Evolutionary conservation across 2,113 vertebrate genomes (phyloP).

Genomic region (Protomyctophum bolini): DNA sequence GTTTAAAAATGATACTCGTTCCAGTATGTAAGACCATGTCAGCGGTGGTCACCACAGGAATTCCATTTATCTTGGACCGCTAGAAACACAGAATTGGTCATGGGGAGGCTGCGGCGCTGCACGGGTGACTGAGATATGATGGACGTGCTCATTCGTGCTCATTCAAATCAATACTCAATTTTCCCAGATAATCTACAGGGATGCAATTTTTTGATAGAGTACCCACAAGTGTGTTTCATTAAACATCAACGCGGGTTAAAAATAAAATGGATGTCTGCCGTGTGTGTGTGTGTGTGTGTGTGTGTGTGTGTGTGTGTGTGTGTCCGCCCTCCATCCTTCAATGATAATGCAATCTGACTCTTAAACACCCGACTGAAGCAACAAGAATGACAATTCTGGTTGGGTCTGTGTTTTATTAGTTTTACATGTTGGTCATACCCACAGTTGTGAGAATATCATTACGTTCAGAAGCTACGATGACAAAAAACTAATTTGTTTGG

Average conservation of each 20-base stretch:
- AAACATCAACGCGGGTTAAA: constrained; percentile 18
- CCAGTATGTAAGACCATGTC: constrained; percentile 4
- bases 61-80: constrained; percentile 11
- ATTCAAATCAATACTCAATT: constrained; percentile 43
- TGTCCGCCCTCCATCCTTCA: not conserved
- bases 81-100: constrained; percentile 10
- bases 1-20: constrained; percentile 8
- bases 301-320: constrained; percentile 17
- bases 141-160: constrained; percentile 3
- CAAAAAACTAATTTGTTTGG: no score
- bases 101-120: constrained; percentile 4
- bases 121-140: not conserved
- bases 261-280: not conserved
- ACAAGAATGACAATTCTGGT: no score
- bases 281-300: constrained; percentile 23
- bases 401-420: no score
- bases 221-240: not conserved
- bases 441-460: no score
- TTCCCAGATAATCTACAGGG: constrained; percentile 7
- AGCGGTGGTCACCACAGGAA: constrained; percentile 8
- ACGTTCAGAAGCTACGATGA: no score
- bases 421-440: no score
- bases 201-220: constrained; percentile 17
- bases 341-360: not conserved
- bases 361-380: no score